Evolutionary conservation across 2,113 vertebrate genomes (phyloP).

Genomic region (Glaucomys volans): DNA sequence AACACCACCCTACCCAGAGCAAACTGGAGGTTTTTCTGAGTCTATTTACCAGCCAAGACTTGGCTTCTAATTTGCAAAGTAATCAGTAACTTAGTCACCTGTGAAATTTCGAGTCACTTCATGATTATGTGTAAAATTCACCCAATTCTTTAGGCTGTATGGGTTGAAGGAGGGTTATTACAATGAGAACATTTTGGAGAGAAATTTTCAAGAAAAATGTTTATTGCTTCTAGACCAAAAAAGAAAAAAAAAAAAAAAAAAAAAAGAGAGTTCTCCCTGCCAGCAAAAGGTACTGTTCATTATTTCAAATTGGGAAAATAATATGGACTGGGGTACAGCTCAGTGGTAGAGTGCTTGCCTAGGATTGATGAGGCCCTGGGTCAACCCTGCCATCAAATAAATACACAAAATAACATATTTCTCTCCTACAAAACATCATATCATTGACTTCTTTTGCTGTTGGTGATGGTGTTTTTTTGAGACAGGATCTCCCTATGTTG

Average conservation of each 20-base stretch:
- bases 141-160: not conserved
- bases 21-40: constrained; percentile 61
- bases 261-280: not conserved
- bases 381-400: not conserved
- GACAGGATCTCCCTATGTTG: not conserved
- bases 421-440: not conserved
- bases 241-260: not conserved
- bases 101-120: constrained; percentile 65
- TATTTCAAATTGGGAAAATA: not conserved
- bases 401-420: not conserved
- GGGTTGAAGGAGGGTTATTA: constrained; percentile 58
- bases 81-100: constrained; percentile 77
- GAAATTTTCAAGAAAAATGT: not conserved
- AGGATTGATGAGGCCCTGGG: not conserved
- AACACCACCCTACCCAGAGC: not conserved
- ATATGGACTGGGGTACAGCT: not conserved
- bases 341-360: not conserved
- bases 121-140: constrained; percentile 58
- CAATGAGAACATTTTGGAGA: not conserved
- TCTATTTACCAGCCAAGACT: constrained; percentile 54
- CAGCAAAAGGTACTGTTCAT: not conserved
- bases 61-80: constrained; percentile 64
- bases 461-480: not conserved
- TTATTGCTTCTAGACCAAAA: not conserved
- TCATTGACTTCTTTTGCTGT: not conserved